phyloP scores from a whole-genome alignment of 2,113 vertebrate species.

The Tachycineta bicolor region DNA sequence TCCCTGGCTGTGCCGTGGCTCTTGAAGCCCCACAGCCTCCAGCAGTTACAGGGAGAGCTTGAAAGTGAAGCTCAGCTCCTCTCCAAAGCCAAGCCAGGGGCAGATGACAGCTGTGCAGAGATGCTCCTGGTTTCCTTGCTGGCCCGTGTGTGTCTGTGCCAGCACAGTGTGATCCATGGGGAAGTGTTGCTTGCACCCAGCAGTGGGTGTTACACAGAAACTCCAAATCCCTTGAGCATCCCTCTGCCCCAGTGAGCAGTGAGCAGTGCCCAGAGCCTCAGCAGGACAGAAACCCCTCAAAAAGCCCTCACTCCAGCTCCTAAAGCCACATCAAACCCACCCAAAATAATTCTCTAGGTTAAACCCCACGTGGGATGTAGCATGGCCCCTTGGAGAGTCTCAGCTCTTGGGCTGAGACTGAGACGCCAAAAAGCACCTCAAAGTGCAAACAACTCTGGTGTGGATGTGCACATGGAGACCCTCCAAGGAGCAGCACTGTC shows the following conservation, averaged over 20 bases:
- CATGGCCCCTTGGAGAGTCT: neutral
- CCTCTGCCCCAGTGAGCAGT: neutral
- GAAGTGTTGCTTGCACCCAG: neutral
- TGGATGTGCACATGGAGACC: fast-evolving
- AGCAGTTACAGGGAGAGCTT: neutral
- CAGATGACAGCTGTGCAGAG: neutral
- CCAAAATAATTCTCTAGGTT: neutral
- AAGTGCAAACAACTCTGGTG: neutral
- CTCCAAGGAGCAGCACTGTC: fast-evolving
- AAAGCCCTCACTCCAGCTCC: neutral
- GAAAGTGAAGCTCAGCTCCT: neutral
- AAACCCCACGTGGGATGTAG: fast-evolving
- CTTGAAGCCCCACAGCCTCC: neutral
- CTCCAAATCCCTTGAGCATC: neutral
- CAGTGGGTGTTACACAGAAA: neutral
- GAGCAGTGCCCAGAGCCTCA: neutral
- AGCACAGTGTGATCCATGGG: neutral
- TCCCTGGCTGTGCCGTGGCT: fast-evolving
- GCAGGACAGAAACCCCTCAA: neutral
- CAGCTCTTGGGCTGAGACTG: neutral
- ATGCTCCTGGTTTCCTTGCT: neutral
- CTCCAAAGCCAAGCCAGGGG: neutral
- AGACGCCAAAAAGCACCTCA: neutral
- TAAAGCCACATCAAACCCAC: neutral
- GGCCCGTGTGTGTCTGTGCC: neutral